Evolutionary conservation across 2,888 invertebrate genomes (phyloP).

Genomic region (Micropterix aruncella): DNA sequence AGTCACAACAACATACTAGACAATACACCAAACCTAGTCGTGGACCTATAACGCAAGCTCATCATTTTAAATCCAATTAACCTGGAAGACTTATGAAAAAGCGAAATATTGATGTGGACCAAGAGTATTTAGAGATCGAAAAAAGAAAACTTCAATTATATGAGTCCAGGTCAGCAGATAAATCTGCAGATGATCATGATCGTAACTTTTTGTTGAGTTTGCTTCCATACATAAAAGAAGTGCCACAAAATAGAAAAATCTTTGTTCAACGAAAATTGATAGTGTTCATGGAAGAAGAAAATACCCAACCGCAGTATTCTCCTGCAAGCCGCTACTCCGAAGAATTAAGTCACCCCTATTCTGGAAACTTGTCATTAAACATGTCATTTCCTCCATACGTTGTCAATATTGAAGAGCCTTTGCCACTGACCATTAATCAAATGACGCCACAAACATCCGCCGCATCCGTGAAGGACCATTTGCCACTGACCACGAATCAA

Average conservation of each 20-base stretch:
- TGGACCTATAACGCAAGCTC: slow-evolving; percentile 1
- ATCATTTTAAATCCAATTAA: too few relatives aligned
- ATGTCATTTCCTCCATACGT: too few relatives aligned
- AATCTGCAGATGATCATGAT: slow-evolving; percentile 7
- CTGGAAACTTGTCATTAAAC: slow-evolving; percentile 6
- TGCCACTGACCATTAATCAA: too few relatives aligned
- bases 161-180: slow-evolving; percentile 8
- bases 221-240: slow-evolving; percentile 8
- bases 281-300: too few relatives aligned
- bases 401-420: too few relatives aligned
- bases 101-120: neutral
- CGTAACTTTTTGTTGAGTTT: slow-evolving; percentile 7
- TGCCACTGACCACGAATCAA: too few relatives aligned
- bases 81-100: neutral
- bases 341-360: slow-evolving; percentile 6
- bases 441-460: too few relatives aligned
- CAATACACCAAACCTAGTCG: slow-evolving; percentile 7
- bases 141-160: slow-evolving; percentile 7
- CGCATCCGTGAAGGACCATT: too few relatives aligned
- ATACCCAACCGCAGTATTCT: too few relatives aligned
- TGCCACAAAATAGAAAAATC: slow-evolving; percentile 7
- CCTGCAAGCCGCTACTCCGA: slow-evolving; percentile 4
- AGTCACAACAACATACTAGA: slow-evolving; percentile 7
- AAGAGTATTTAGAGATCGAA: slow-evolving; percentile 7
- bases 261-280: slow-evolving; percentile 5